Base-by-base conservation (phyloP, 2,113 vertebrate genomes). In the Oryzias curvinotus region DNA sequence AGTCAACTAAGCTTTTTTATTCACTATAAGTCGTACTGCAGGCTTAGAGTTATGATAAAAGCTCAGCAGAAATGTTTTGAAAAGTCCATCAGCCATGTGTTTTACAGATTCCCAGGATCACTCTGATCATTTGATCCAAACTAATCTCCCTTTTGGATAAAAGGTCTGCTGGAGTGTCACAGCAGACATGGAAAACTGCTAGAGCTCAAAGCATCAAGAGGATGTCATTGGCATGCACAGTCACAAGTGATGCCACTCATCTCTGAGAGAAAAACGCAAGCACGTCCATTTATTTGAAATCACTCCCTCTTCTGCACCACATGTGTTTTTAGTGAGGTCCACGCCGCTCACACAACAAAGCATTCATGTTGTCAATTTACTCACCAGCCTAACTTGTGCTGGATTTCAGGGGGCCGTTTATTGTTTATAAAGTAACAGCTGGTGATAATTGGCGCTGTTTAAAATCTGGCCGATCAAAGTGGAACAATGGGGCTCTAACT, bases 51-150 rank as follows among this genome's bases (percentile, higher is more conserved):
- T 30, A 3, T 30, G 57, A 23, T 23, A n/a, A 17, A 28, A 36
- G 8, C 43, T 59, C 62, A 48, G 54, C 63, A 54, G 14, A 52
- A 68, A n/a, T 47, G 43, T 50, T 47, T 18, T 42, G 53, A 62
- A 73, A 52, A 52, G 13, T 51, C n/a, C 48, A 28, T 28, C 44
- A 48, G 6, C 62, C 83, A 87, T 76, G 26, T 87, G 85, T 78
- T 73, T 59, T 59, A 80, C 83, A 82, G 81, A 83, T 70, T 66
- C 61, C 79, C 71, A 16, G 57, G 52, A 58, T 43, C 52, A 48
- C 83, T 85, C 75, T 83, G 80, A 82, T 80, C 68, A 68, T 75
- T 59, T 64, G 74, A 85, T 85, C 78, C 44, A 68, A 72, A 81
- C 66, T 63, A 75, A 71, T 54, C 65, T 64, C 52, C 57, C 71